Percentiles rank a stretch among this genome's conserved stretches.
Conservation (phyloP, 1,140 invertebrate species). For the Camponotus vicinus region DNA sequence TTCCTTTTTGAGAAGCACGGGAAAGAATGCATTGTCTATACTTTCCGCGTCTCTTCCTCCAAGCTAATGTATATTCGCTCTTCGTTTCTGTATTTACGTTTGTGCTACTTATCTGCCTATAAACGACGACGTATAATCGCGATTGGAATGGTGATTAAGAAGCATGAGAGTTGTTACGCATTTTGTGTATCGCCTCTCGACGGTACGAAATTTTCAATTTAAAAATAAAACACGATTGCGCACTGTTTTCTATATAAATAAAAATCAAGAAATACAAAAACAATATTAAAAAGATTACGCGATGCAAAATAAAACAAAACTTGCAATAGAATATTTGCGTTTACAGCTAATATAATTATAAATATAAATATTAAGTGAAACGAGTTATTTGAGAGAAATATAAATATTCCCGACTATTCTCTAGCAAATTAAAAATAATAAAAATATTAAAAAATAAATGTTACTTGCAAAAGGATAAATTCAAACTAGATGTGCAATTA, state of each 20-base stretch:
- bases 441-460: not conserved
- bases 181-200: slow-evolving; percentile 15
- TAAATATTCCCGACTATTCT: not conserved
- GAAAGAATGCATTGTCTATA: slow-evolving; percentile 44
- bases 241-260: not conserved
- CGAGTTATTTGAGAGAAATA: not conserved
- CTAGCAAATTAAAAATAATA: not conserved
- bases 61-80: slow-evolving; percentile 42
- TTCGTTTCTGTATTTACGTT: slow-evolving; percentile 43
- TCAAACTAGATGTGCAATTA: not conserved
- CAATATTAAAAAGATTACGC: not conserved
- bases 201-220: too few relatives aligned
- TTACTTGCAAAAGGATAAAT: not conserved
- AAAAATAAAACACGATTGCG: too few relatives aligned
- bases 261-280: not conserved
- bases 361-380: not conserved
- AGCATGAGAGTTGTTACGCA: slow-evolving; percentile 34
- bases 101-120: slow-evolving; percentile 28
- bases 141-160: slow-evolving; percentile 8
- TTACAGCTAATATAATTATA: too few relatives aligned
- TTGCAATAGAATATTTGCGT: not conserved
- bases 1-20: slow-evolving; percentile 54
- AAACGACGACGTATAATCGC: slow-evolving; percentile 25
- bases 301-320: not conserved
- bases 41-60: slow-evolving; percentile 12